Percentiles rank a stretch among this genome's conserved stretches.
These are phyloP conservation scores for Drosophila testacea DNA, from an alignment of 2,888 invertebrate species.

Conservation along the genomic window DNA sequence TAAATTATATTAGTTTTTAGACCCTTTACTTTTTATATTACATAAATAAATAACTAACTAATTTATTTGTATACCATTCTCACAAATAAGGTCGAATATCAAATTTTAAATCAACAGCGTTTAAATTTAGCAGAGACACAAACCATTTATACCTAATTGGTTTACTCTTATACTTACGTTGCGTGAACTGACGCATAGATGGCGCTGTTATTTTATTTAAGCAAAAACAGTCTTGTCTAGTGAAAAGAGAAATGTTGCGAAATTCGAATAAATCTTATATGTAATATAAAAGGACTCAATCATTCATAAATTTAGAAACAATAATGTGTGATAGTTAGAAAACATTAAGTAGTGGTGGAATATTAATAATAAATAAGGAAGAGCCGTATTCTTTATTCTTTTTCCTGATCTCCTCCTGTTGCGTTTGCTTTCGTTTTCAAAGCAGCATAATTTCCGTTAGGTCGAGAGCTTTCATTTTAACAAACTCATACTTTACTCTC, in stretches of 20 bases:
- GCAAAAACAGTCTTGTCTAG: background rate
- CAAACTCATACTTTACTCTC: background rate
- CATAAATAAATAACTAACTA: background rate
- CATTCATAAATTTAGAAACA: too few species aligned
- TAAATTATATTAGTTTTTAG: too few species aligned
- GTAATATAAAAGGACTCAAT: too few species aligned
- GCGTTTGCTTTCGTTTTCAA: background rate
- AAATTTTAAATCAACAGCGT: background rate
- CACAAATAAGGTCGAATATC: background rate
- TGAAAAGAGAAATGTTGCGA: too few species aligned
- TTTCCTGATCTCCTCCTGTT: slow-evolving; percentile 23
- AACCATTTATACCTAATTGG: slow-evolving; percentile 27
- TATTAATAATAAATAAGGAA: background rate
- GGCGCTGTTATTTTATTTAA: slow-evolving; percentile 19
- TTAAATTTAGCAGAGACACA: background rate
- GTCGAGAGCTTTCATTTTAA: slow-evolving; percentile 9
- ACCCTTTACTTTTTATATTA: too few species aligned
- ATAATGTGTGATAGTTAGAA: too few species aligned
- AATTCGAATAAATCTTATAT: too few species aligned
- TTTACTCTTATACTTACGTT: slow-evolving; percentile 16
- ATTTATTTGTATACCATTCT: background rate
- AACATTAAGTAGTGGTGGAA: background rate
- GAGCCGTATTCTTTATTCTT: background rate
- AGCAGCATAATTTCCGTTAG: slow-evolving; percentile 1
- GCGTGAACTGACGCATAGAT: slow-evolving; percentile 10